Evolutionary conservation across 2,888 invertebrate species (phyloP).

Genomic region (Drosophila trichaetosa): DNA sequence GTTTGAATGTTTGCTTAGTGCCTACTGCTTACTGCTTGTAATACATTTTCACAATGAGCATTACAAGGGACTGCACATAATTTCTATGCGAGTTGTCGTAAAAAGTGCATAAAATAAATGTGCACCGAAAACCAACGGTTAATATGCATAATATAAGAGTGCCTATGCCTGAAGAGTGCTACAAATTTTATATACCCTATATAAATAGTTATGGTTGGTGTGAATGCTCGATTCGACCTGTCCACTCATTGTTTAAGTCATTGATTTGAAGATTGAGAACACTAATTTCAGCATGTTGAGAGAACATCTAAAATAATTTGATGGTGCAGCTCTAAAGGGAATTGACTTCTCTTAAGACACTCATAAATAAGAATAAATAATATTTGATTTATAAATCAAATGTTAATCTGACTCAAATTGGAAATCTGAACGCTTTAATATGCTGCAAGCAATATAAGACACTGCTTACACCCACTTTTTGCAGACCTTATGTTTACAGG

Average conservation of each 20-base stretch:
- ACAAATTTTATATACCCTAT: conserved; percentile 30
- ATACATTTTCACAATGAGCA: conserved; percentile 58
- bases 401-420: neutral
- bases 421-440: neutral
- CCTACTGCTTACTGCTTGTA: conserved; percentile 31
- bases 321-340: neutral
- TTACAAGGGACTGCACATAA: conserved; percentile 52
- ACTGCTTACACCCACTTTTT: neutral
- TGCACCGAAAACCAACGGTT: conserved; percentile 50
- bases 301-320: neutral
- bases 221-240: too few relatives aligned
- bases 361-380: neutral
- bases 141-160: conserved; percentile 29
- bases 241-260: neutral
- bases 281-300: neutral
- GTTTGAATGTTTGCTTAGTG: conserved; percentile 50
- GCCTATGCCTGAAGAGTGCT: conserved; percentile 19
- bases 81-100: conserved; percentile 68
- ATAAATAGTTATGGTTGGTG: neutral
- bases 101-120: conserved; percentile 76
- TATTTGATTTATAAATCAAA: neutral
- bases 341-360: neutral
- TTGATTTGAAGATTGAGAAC: neutral
- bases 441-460: neutral
- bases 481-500: conserved; percentile 14